Conservation (phyloP, 2,113 vertebrate genomes). For the Hoplias malabaricus region DNA sequence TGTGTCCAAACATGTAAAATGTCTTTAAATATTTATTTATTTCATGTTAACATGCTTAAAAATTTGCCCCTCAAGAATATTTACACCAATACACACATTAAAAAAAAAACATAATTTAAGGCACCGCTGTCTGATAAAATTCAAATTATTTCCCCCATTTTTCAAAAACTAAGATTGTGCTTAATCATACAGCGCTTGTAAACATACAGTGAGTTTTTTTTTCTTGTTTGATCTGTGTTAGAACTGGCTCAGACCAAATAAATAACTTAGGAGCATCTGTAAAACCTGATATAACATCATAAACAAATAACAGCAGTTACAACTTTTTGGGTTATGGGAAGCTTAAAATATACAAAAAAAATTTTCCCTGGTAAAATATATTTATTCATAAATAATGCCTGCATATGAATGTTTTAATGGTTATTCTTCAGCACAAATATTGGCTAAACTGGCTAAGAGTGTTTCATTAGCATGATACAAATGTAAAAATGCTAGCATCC, state of each 20-base stretch:
- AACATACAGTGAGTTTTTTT: slow-evolving; percentile 78
- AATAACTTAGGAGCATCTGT: slow-evolving; percentile 48
- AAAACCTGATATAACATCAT: slow-evolving; percentile 16
- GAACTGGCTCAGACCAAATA: slow-evolving; percentile 43
- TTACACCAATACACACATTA: slow-evolving; percentile 45
- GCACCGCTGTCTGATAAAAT: slow-evolving; percentile 40
- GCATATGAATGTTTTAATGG: too few relatives aligned
- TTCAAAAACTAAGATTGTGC: slow-evolving; percentile 62
- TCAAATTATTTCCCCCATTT: background rate
- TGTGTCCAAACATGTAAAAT: background rate
- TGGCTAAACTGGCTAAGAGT: too few relatives aligned
- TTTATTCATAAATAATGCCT: too few relatives aligned
- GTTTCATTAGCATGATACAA: too few relatives aligned
- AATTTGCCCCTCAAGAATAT: slow-evolving; percentile 29
- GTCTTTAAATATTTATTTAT: slow-evolving; percentile 27
- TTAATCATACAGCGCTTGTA: slow-evolving; percentile 90
- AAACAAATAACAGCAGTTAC: background rate
- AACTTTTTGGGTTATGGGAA: too few relatives aligned
- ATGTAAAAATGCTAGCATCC: too few relatives aligned
- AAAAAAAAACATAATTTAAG: slow-evolving; percentile 54
- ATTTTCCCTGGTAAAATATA: too few relatives aligned
- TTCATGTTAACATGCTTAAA: background rate
- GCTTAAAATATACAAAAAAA: too few relatives aligned
- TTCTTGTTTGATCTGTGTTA: slow-evolving; percentile 30
- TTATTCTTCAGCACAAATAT: background rate